phyloP scores from a whole-genome alignment of 2,113 vertebrate species.

The Amphiprion percula region DNA sequence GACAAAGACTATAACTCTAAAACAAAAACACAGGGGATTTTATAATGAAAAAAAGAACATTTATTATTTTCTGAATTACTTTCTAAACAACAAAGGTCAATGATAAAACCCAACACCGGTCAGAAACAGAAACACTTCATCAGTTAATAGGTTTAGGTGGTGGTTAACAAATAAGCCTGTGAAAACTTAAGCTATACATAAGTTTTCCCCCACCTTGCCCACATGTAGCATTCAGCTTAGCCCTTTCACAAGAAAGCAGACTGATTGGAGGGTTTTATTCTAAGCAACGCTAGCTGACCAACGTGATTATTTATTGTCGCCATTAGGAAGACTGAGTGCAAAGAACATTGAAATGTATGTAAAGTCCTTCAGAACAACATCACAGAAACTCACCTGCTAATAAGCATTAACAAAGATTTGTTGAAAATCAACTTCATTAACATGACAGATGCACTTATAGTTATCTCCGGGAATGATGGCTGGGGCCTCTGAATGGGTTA shows the following conservation, averaged over 20 bases:
- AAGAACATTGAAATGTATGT: slow-evolving; percentile 5
- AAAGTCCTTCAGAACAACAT: slow-evolving; percentile 1
- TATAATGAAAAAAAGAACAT: slow-evolving; percentile 37
- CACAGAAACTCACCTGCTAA: not conserved
- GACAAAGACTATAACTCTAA: not conserved
- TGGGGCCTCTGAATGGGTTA: slow-evolving; percentile 87
- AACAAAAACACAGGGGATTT: not conserved
- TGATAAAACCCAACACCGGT: slow-evolving; percentile 9
- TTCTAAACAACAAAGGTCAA: slow-evolving; percentile 27
- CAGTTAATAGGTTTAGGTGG: not conserved
- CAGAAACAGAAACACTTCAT: not conserved
- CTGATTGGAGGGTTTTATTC: not conserved
- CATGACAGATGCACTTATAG: not conserved
- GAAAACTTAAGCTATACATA: slow-evolving; percentile 1
- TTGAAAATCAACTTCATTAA: slow-evolving; percentile 19
- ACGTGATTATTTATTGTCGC: not conserved
- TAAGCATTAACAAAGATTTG: not conserved
- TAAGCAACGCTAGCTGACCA: not conserved
- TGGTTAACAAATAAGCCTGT: not conserved
- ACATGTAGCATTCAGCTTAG: not conserved
- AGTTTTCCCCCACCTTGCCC: not conserved
- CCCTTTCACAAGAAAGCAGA: not conserved
- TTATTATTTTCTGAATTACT: slow-evolving; percentile 32
- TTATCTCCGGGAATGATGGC: slow-evolving; percentile 59
- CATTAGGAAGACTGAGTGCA: not conserved